Percentiles rank a stretch among this genome's conserved stretches.
phyloP scores from a whole-genome alignment of 37 sponge, comb jelly and placozoan species.

The Haliclona indistincta region DNA sequence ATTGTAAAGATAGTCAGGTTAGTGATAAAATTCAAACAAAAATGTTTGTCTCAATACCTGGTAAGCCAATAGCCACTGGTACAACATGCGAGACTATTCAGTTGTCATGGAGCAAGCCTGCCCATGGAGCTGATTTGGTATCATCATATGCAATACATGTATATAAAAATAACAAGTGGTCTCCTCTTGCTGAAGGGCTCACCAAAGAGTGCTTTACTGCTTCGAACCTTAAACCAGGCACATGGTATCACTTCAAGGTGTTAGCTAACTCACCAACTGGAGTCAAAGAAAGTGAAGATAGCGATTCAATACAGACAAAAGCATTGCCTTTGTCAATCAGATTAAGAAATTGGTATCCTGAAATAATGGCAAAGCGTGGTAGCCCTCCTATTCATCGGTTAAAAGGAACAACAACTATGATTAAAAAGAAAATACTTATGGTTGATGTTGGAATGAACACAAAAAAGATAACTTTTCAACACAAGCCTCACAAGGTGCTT shows the following conservation, averaged over 20 bases:
- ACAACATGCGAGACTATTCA: not conserved
- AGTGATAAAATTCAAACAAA: too few relatives aligned
- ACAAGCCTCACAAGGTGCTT: conserved; percentile 23
- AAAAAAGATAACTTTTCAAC: not conserved
- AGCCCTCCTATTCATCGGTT: not conserved
- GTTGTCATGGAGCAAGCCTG: not conserved
- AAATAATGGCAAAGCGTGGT: not conserved
- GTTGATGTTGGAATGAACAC: not conserved
- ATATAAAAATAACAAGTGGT: too few relatives aligned
- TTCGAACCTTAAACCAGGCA: conserved; percentile 4
- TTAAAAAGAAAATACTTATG: not conserved
- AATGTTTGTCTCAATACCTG: too few relatives aligned
- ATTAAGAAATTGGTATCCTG: not conserved
- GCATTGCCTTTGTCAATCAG: not conserved
- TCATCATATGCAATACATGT: too few relatives aligned
- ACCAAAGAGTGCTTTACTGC: too few relatives aligned
- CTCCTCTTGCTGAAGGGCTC: too few relatives aligned
- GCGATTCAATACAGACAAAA: conserved; percentile 1
- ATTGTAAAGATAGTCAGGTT: too few relatives aligned
- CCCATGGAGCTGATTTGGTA: too few relatives aligned
- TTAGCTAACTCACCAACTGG: conserved; percentile 23
- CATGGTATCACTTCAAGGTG: conserved; percentile 1
- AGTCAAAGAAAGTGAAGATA: conserved; percentile 13
- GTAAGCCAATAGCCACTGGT: conserved; percentile 11
- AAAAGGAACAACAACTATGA: not conserved